A percentile compares a stretch with the other conserved stretches of the same genome.
Evolutionary conservation across 1,140 invertebrate genomes (phyloP).

Genomic region (Pogonus chalceus): DNA sequence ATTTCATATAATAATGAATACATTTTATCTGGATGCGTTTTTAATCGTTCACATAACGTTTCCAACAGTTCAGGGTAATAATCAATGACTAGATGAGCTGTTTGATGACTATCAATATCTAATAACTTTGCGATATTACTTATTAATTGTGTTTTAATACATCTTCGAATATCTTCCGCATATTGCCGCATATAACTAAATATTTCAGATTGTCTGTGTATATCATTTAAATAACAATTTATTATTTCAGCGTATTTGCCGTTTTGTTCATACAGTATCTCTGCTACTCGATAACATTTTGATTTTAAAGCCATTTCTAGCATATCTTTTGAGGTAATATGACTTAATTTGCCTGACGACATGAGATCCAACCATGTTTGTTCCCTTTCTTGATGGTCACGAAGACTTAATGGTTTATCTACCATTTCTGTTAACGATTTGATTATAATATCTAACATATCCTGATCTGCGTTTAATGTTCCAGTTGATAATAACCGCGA

Average conservation of each 20-base stretch:
- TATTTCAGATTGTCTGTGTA: conserved; percentile 53
- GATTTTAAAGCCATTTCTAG: conserved; percentile 33
- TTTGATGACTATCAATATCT: conserved; percentile 35
- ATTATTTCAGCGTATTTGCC: conserved; percentile 37
- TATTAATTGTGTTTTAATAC: conserved; percentile 38
- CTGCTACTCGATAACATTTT: conserved; percentile 38
- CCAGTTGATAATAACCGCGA: conserved; percentile 37
- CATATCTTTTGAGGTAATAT: conserved; percentile 39
- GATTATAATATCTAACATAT: conserved; percentile 34
- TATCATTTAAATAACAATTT: conserved; percentile 39
- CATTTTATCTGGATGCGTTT: conserved; percentile 32
- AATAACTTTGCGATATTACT: conserved; percentile 33
- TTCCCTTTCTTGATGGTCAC: conserved; percentile 59
- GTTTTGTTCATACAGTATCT: conserved; percentile 37
- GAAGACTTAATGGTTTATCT: conserved; percentile 30
- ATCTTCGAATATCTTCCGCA: conserved; percentile 41
- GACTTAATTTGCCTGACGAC: conserved; percentile 51
- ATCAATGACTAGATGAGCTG: conserved; percentile 43
- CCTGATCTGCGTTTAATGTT: conserved; percentile 34
- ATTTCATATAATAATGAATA: conserved; percentile 54
- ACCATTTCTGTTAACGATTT: conserved; percentile 36
- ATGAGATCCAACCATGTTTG: conserved; percentile 72
- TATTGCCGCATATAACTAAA: conserved; percentile 67
- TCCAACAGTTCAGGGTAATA: conserved; percentile 39
- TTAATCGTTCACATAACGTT: conserved; percentile 38